Evolutionary conservation across 2,113 vertebrate species (phyloP), one percentile per base, ranked within the genome.

Genomic region (Lipotes vexillifer): DNA sequence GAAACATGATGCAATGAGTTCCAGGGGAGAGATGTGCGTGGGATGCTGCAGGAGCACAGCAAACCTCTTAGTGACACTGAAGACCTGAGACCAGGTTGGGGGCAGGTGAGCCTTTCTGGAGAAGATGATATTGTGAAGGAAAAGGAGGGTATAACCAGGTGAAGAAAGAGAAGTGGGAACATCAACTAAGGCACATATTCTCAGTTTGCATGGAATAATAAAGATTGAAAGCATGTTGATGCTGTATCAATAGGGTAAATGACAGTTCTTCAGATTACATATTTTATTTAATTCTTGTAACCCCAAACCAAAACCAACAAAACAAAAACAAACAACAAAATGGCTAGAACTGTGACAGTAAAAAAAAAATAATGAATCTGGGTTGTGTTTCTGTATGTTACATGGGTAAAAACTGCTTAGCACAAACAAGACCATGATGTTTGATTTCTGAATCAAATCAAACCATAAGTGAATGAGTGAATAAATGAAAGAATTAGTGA

Each of bases 241-340:
- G 71, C 41, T 9, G 46, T 1, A 46, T 41, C 9, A 46, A 78
- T 3, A 49, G 59, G 36, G 78, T 68, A 94, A 85, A 46, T 23
- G 15, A 92, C 15, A 63, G 52, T 83, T 57, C 33, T 55, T 88
- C 63, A 83, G 11, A 59, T 52, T 83, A 49, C 31, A 44, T 8
- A 44, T 57, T 84, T 81, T 90, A 92, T 72, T 92, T 93, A 85
- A 94, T 71, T 65, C 66, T 55, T 94, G 27, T 29, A 59, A 84
- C 8, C 27, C 38, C 2, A 90, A 85, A 85, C 93, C 20, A 66
- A 97, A 89, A 52, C 52, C 15, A 52, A 71, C 2, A 84, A 90
- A 92, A 44, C 7, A 52, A 80, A 83, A 93, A 36, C 20, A 88
- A 87, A 38, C 1, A 75, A 88, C 75, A 84, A 96, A 74, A 65